Conservation (phyloP, 2,888 invertebrate species). For the Aphodius granarius region DNA sequence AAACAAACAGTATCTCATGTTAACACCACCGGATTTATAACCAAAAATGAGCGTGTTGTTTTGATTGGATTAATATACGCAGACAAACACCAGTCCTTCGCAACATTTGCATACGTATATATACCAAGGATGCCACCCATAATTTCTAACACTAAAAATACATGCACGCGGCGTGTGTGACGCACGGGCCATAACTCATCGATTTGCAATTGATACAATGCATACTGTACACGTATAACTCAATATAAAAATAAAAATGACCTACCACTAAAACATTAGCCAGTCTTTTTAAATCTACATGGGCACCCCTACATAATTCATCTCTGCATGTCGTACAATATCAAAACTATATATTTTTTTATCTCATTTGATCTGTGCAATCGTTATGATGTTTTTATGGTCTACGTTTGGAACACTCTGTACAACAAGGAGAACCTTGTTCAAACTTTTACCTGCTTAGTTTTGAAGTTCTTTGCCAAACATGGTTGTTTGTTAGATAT, state of each 20-base stretch:
- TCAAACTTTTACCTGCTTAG: too few species aligned
- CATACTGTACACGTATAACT: background rate
- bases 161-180: background rate
- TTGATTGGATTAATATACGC: background rate
- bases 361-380: too few species aligned
- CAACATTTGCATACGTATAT: background rate
- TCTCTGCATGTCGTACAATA: too few species aligned
- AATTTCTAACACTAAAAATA: background rate
- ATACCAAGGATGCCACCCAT: background rate
- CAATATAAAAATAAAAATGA: background rate
- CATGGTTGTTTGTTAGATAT: too few species aligned
- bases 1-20: background rate
- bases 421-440: too few species aligned
- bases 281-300: too few species aligned
- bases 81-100: background rate
- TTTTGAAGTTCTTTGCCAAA: too few species aligned
- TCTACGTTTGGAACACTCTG: too few species aligned
- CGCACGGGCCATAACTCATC: background rate
- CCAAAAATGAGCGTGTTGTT: background rate
- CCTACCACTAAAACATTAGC: too few species aligned
- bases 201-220: background rate
- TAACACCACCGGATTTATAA: background rate
- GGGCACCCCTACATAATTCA: too few species aligned
- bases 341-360: too few species aligned
- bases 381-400: too few species aligned